Evolutionary conservation across 2,113 vertebrate species (phyloP).

Genomic region (Phaetusa simplex): DNA sequence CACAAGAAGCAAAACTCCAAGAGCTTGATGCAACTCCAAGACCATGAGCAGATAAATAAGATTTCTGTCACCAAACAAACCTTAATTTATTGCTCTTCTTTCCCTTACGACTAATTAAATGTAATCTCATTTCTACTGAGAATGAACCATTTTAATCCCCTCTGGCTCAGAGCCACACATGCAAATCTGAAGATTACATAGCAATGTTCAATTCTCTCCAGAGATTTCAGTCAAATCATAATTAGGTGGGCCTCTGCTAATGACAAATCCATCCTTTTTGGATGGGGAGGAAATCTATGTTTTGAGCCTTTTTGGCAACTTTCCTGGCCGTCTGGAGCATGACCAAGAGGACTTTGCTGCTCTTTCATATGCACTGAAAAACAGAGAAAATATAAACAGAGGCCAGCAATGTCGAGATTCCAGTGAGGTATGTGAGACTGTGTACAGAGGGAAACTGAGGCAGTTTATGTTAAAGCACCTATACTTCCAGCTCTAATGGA

Average conservation of each 20-base stretch:
- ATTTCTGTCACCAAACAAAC: slow-evolving; percentile 28
- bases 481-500: not conserved
- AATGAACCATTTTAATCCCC: slow-evolving; percentile 20
- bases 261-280: slow-evolving; percentile 33
- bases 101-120: not conserved
- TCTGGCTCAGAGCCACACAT: slow-evolving; percentile 22
- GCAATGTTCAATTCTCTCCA: not conserved
- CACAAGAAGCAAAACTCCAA: not conserved
- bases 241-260: slow-evolving; percentile 24
- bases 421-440: not conserved
- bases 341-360: not conserved
- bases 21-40: not conserved
- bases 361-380: not conserved
- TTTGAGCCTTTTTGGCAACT: slow-evolving; percentile 30
- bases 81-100: slow-evolving; percentile 8
- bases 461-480: not conserved
- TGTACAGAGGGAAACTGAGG: not conserved
- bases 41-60: not conserved
- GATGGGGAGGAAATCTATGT: slow-evolving; percentile 6
- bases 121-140: slow-evolving; percentile 42
- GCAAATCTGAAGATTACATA: not conserved
- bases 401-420: not conserved
- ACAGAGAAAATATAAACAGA: not conserved
- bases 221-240: slow-evolving; percentile 6
- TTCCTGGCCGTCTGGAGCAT: slow-evolving; percentile 5